phyloP scores from a whole-genome alignment of 2,113 vertebrate species.

The Agapornis roseicollis region DNA sequence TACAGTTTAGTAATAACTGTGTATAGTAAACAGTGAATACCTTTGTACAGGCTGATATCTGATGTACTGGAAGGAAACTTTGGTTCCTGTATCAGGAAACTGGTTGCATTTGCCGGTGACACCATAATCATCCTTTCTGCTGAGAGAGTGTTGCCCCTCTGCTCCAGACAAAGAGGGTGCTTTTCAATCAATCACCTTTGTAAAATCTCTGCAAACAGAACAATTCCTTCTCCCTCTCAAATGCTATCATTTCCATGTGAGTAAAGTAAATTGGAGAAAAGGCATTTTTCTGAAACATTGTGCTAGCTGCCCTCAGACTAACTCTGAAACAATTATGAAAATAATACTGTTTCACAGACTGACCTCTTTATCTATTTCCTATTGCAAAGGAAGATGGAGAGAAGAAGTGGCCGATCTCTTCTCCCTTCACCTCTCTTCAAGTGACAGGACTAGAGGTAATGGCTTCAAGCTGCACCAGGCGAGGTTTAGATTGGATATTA shows the following conservation, averaged over 20 bases:
- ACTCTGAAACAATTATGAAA: not conserved
- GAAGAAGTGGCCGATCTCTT: not conserved
- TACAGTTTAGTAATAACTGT: slow-evolving; percentile 17
- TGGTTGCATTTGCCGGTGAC: slow-evolving; percentile 1
- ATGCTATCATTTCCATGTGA: not conserved
- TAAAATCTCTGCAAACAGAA: not conserved
- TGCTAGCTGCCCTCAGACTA: not conserved
- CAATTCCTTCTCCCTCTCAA: not conserved
- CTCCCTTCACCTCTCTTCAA: not conserved
- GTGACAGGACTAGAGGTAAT: not conserved
- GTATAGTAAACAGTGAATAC: slow-evolving; percentile 65
- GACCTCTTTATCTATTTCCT: not conserved
- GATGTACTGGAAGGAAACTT: slow-evolving; percentile 17
- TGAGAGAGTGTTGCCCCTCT: not conserved
- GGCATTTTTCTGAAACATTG: not conserved
- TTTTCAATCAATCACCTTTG: not conserved
- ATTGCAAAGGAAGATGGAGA: not conserved
- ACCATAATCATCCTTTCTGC: not conserved
- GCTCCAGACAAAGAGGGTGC: not conserved
- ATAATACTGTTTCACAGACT: not conserved
- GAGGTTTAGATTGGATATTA: not conserved
- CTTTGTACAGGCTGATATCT: slow-evolving; percentile 48
- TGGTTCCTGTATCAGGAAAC: not conserved
- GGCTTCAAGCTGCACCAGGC: not conserved
- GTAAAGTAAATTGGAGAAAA: not conserved